phyloP scores from a whole-genome alignment of 2,113 vertebrate genomes.

The Dipodomys stephensi region DNA sequence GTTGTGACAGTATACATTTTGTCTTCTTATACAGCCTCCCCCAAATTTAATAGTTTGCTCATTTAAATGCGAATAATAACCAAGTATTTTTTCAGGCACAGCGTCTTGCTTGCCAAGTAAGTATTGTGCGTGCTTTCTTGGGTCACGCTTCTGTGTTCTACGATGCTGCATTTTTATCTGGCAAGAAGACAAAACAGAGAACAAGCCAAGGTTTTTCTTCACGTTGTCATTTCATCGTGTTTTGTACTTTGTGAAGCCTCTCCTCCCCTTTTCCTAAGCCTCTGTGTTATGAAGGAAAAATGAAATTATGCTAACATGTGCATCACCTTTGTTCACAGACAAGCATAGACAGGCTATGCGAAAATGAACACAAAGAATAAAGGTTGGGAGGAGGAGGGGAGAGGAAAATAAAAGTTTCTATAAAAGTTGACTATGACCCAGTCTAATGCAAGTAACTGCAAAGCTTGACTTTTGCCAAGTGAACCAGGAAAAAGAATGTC shows the following conservation, averaged over 20 bases:
- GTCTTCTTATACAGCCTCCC: conserved; percentile 70
- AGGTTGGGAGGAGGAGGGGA: neutral
- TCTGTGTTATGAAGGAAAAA: conserved; percentile 76
- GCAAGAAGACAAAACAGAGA: conserved; percentile 85
- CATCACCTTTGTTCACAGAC: conserved; percentile 45
- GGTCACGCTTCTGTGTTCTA: conserved; percentile 69
- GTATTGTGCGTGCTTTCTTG: conserved; percentile 56
- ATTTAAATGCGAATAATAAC: conserved; percentile 77
- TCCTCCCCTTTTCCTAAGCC: conserved; percentile 40
- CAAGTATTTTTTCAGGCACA: conserved; percentile 53
- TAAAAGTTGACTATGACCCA: neutral
- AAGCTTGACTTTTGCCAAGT: conserved; percentile 54
- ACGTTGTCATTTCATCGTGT: conserved; percentile 83
- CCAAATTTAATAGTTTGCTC: conserved; percentile 68
- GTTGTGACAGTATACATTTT: conserved; percentile 65
- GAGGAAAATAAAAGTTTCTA: neutral
- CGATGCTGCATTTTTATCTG: conserved; percentile 75
- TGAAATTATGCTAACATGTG: conserved; percentile 77
- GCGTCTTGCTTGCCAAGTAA: conserved; percentile 58
- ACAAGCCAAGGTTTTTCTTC: conserved; percentile 81
- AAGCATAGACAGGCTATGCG: conserved; percentile 31
- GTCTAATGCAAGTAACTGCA: neutral
- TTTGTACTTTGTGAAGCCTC: conserved; percentile 75
- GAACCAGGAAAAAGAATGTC: conserved; percentile 56
- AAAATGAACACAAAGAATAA: conserved; percentile 25